phyloP scores from a whole-genome alignment of 2,113 vertebrate genomes.

The Tympanuchus pallidicinctus region DNA sequence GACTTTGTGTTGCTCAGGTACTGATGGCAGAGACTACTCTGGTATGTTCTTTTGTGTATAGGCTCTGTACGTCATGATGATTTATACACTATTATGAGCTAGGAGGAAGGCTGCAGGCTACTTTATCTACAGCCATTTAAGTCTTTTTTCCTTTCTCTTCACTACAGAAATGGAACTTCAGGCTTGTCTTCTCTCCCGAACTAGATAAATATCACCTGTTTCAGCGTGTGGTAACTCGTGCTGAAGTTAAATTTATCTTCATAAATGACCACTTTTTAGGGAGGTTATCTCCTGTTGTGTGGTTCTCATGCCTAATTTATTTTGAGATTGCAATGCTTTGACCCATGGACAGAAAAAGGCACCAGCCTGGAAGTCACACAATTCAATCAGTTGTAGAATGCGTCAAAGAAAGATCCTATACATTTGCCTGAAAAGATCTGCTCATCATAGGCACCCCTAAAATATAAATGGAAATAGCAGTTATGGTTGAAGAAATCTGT shows the following conservation, averaged over 20 bases:
- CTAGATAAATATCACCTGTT: neutral
- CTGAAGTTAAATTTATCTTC: conserved; percentile 17
- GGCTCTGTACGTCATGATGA: neutral
- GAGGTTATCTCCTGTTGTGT: neutral
- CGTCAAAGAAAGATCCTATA: neutral
- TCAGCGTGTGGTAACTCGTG: neutral
- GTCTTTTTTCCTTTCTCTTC: neutral
- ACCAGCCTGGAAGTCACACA: neutral
- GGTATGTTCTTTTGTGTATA: rapidly evolving
- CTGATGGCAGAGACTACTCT: neutral
- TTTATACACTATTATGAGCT: neutral
- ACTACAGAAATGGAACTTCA: neutral
- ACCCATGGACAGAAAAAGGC: neutral
- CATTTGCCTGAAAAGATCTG: neutral
- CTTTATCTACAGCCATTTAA: neutral
- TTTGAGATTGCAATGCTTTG: neutral
- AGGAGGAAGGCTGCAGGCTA: neutral
- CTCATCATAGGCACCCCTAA: rapidly evolving
- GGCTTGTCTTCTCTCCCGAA: neutral
- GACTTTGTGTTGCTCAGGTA: neutral
- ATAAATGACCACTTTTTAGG: neutral
- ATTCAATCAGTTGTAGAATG: neutral
- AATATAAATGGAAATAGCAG: neutral
- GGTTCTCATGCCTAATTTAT: conserved; percentile 11
- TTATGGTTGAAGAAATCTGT: neutral